Evolutionary conservation across 2,113 vertebrate genomes (phyloP), one percentile per base, ranked within the genome.

Genomic region (Scartelaos histophorus): DNA sequence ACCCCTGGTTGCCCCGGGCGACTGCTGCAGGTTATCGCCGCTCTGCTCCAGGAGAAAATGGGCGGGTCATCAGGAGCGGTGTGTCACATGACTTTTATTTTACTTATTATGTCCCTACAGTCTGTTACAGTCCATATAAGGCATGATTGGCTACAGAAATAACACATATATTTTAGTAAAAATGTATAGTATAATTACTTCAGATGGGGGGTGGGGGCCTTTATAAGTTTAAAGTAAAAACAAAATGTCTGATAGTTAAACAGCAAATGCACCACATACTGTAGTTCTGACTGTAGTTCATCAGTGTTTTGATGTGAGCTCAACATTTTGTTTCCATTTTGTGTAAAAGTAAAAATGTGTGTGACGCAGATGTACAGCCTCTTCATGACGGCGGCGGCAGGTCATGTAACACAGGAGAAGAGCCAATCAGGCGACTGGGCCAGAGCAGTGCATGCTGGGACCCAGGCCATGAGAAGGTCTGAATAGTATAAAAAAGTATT

Each of bases 51-150:
- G 88, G 95, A 97, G 75, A 94, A 92, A 73, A 99, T 99, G 97
- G 97, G 97, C 15, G 97, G 97, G 24, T 96, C 97, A 1, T 98
- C 96, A 0, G 97, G 97, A 7, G 97, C 94, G 46, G 97, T 99
- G 78, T 88, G 96, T 86, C 13, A 58, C 56, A 15, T 25, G 12
- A 58, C 24, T 15, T 22, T 15, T 25, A 24, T 25, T 58, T 15
- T 25, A 7, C 13, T 54, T 54, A 21, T 21, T 54, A 54, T n/a
- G 17, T 54, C 16, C 6, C 15, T 29, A 29, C 29, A 29, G 29
- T 29, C 29, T 29, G 4, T 29, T 29, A 43, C 38, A 43, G 38
- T 43, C 38, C 38, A 11, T 43, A 43, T 43, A 43, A 43, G 38
- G 7, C 7, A 10, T 43, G 38, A 7, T 43, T 43, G 38, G 29